Evolutionary conservation across 2,888 invertebrate species (phyloP), one percentile per base, ranked within the genome.

Genomic region (Gandaritis pyraliata): DNA sequence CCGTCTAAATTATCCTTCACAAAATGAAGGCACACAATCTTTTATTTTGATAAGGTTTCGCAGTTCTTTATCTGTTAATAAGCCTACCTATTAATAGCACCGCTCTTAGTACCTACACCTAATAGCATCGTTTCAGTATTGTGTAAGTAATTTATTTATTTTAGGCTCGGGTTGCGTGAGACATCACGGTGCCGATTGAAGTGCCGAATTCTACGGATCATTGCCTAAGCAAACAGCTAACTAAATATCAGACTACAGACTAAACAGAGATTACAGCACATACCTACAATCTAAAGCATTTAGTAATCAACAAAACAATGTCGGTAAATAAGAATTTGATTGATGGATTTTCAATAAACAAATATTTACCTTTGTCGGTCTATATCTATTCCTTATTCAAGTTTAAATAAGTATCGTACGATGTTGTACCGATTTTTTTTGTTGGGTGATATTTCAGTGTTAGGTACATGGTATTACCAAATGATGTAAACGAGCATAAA

Each of bases 241-340:
- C 65, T 73, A 72, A 78, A 76, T 74, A 75, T 66, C 63, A 66
- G 68, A 72, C 70, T 69, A 81, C 68, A 82, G 77, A 83, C 79
- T 73, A 73, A 73, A 70, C 71, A 75, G 51, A 72, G 64, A 58
- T 66, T 76, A 57, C 63, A 62, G 58, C 59, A 67, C 30, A 56
- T 29, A 51, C 47, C 55, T 33, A 13, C 50, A 15, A 16, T 51
- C 55, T 47, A 48, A 23, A 52, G 7, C 41, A 15, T 13, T 33
- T 11, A 33, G 29, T 29, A 29, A 29, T 29, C 29, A 29, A 29
- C 15, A 43, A 15, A n/a, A 45, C 36, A 53, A 45, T 36, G 18
- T 53, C n/a, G 52, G 39, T 29, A 41, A 41, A 51, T 18, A 41
- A 29, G 18, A 50, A 18, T 50, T 18, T 12, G 6, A 39, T 39